These are phyloP conservation scores for Cryptocephalus primarius DNA, from an alignment of 2,888 invertebrate species.

Conservation along the genomic window DNA sequence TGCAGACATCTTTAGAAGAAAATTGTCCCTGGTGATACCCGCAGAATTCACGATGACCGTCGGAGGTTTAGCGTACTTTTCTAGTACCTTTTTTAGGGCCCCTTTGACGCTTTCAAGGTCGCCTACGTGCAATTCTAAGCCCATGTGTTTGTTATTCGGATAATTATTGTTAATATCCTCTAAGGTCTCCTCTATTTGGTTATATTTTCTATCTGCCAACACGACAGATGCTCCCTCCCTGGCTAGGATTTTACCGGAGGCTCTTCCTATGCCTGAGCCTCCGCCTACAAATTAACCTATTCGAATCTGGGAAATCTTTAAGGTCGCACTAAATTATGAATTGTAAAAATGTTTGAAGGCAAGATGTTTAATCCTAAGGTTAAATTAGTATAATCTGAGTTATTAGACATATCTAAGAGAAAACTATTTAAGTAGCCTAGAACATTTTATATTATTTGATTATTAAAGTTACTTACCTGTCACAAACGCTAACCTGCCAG, in stretches of 20 bases:
- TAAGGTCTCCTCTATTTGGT: slow-evolving; percentile 58
- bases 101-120: slow-evolving; percentile 43
- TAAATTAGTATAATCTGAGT: no score
- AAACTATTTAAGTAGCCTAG: no score
- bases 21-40: slow-evolving; percentile 78
- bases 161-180: slow-evolving; percentile 45
- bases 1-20: slow-evolving; percentile 72
- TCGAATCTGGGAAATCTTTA: no score
- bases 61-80: slow-evolving; percentile 58
- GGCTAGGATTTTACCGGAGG: slow-evolving; percentile 68
- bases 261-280: slow-evolving; percentile 84
- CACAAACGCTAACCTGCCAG: slow-evolving; percentile 21
- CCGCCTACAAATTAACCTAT: slow-evolving; percentile 50
- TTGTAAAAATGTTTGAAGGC: no score
- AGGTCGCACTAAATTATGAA: no score
- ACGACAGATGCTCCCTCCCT: slow-evolving; percentile 75
- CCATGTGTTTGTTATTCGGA: slow-evolving; percentile 37
- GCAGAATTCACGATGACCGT: slow-evolving; percentile 81
- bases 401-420: no score
- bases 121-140: slow-evolving; percentile 59
- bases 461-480: slow-evolving; percentile 19
- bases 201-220: slow-evolving; percentile 65
- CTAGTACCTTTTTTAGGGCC: slow-evolving; percentile 44
- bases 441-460: no score
- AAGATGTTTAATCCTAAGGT: no score